Evolutionary conservation across 2,797 vertebrate species (phyloP).

Genomic region (Harpagifer antarcticus): DNA sequence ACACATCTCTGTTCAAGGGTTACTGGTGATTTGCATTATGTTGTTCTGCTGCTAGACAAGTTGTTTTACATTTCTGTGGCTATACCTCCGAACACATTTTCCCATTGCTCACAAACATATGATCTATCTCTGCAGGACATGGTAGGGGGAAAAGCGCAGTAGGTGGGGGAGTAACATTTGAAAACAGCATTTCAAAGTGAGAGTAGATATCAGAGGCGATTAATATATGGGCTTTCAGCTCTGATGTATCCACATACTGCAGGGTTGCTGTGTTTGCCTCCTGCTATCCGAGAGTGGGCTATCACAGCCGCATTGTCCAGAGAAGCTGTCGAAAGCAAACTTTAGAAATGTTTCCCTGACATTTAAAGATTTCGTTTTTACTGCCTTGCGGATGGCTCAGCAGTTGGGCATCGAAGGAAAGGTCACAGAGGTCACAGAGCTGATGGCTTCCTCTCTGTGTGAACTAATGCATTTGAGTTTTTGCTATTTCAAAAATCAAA

Average conservation of each 20-base stretch:
- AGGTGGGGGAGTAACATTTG: not conserved
- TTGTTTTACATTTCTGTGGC: constrained; percentile 32
- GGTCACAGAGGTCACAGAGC: constrained; percentile 4
- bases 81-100: constrained; percentile 11
- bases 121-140: not conserved
- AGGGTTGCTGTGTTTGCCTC: constrained; percentile 9
- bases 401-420: constrained; percentile 1
- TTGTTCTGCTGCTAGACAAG: not conserved
- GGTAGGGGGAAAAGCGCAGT: not conserved
- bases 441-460: constrained; percentile 8
- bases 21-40: constrained; percentile 18
- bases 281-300: constrained; percentile 1
- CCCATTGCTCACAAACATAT: not conserved
- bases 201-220: constrained; percentile 18
- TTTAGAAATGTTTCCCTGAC: not conserved
- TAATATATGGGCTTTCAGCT: not conserved
- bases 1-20: constrained; percentile 23
- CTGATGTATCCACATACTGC: constrained; percentile 1
- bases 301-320: constrained; percentile 32
- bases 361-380: not conserved
- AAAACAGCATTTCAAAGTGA: constrained; percentile 14
- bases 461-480: not conserved
- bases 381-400: constrained; percentile 2
- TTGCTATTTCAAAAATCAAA: constrained; percentile 21
- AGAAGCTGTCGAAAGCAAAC: constrained; percentile 17